Evolutionary conservation across 2,888 invertebrate genomes (phyloP).

Genomic region (Drosophila longiperda): DNA sequence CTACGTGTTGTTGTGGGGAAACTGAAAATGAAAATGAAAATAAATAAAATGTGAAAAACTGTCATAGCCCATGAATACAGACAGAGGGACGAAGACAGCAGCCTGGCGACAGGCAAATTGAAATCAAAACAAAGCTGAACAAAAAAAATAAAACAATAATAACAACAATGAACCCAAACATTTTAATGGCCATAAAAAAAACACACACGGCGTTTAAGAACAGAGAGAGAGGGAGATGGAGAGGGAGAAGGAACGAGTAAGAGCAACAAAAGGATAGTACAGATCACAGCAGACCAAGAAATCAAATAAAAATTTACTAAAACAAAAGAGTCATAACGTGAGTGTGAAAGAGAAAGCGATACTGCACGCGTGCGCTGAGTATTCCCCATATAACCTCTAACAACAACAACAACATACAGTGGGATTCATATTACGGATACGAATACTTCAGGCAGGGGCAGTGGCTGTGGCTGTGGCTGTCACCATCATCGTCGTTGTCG

Average conservation of each 20-base stretch:
- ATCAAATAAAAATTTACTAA: constrained; percentile 69
- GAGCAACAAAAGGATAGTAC: constrained; percentile 47
- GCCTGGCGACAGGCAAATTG: constrained; percentile 74
- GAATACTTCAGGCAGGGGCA: constrained; percentile 32
- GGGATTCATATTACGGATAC: constrained; percentile 32
- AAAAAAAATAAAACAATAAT: constrained; percentile 9
- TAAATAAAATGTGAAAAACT: constrained; percentile 71
- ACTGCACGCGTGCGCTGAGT: constrained; percentile 67
- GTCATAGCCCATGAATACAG: constrained; percentile 51
- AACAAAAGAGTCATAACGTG: constrained; percentile 46
- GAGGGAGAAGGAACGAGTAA: constrained; percentile 2
- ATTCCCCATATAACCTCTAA: constrained; percentile 19
- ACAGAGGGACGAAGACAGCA: constrained; percentile 21
- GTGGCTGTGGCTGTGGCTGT: constrained; percentile 41
- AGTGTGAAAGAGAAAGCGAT: constrained; percentile 2
- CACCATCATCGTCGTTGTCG: constrained; percentile 28
- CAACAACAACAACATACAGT: constrained; percentile 20
- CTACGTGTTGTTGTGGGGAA: constrained; percentile 63
- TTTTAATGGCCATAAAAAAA: constrained; percentile 82
- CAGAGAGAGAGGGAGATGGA: constrained; percentile 10
- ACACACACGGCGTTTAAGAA: constrained; percentile 55
- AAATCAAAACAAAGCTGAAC: constrained; percentile 76
- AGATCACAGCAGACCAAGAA: constrained; percentile 51
- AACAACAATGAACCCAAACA: constrained; percentile 59
- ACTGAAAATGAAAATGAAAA: constrained; percentile 63